These are phyloP conservation scores for Catostylus mosaicus DNA, from an alignment of 30 jellyfish, hydroid and myxozoan species.

Conservation along the genomic window DNA sequence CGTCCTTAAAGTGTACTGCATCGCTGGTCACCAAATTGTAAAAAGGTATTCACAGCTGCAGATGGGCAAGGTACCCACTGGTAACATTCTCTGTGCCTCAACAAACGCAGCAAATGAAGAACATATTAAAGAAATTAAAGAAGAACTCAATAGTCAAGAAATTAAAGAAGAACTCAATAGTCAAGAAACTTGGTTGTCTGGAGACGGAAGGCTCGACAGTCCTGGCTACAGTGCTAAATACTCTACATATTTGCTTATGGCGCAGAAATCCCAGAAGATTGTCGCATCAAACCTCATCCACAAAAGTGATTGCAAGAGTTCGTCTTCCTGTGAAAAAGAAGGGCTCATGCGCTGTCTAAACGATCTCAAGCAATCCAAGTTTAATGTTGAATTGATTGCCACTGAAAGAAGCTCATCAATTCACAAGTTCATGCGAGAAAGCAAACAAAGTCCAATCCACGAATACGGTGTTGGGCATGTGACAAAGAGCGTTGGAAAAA, in stretches of 20 bases:
- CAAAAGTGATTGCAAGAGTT: constrained; percentile 12
- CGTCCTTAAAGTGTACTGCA: not conserved
- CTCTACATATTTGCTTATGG: constrained; percentile 1
- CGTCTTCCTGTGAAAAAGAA: constrained; percentile 34
- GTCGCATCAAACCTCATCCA: constrained; percentile 4
- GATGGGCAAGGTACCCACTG: constrained; percentile 29
- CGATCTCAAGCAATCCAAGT: not conserved
- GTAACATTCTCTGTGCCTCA: constrained; percentile 14
- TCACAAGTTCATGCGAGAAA: constrained; percentile 8
- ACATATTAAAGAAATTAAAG: not conserved
- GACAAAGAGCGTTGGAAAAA: constrained; percentile 20
- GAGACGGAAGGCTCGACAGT: constrained; percentile 27
- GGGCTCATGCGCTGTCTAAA: constrained; percentile 10
- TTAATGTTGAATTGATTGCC: constrained; percentile 14
- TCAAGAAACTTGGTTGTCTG: not conserved
- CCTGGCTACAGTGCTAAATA: constrained; percentile 28
- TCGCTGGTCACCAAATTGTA: constrained; percentile 8
- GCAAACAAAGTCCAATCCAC: constrained; percentile 1
- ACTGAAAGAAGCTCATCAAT: constrained; percentile 42
- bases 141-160: no score
- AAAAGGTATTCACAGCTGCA: not conserved
- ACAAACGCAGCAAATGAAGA: not conserved
- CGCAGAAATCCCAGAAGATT: constrained; percentile 12
- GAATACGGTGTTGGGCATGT: constrained; percentile 40
- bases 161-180: no score